Evolutionary conservation across 1,140 invertebrate genomes (phyloP).

Genomic region (Ceratina japonica): DNA sequence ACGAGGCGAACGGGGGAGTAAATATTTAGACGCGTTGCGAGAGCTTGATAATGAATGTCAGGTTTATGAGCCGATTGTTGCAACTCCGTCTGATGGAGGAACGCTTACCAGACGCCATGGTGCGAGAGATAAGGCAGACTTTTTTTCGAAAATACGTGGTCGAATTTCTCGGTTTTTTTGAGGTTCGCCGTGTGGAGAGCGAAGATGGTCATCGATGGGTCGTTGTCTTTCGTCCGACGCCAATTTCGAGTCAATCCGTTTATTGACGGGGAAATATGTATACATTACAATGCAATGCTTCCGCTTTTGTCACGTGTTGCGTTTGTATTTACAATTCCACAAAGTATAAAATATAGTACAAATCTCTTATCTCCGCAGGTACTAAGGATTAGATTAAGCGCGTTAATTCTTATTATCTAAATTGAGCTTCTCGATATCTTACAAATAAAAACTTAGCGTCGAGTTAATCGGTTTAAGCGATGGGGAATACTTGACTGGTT

Average conservation of each 20-base stretch:
- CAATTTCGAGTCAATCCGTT: slow-evolving; percentile 17
- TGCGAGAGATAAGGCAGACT: slow-evolving; percentile 25
- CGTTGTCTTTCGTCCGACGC: slow-evolving; percentile 28
- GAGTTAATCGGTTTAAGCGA: too few species aligned
- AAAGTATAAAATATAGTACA: not conserved
- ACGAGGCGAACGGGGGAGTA: not conserved
- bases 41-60: not conserved
- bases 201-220: slow-evolving; percentile 18
- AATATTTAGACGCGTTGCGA: not conserved
- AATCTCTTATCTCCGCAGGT: not conserved
- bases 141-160: slow-evolving; percentile 1
- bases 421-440: slow-evolving; percentile 8
- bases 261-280: not conserved
- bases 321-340: slow-evolving; percentile 7
- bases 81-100: not conserved
- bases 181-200: not conserved
- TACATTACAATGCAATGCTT: not conserved
- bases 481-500: too few species aligned
- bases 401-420: not conserved
- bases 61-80: slow-evolving; percentile 9
- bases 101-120: slow-evolving; percentile 41
- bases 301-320: not conserved
- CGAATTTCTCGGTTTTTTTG: not conserved
- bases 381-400: not conserved
- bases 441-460: not conserved